These are phyloP conservation scores for Agrotis ipsilon DNA, from an alignment of 2,888 invertebrate species.

Conservation along the genomic window DNA sequence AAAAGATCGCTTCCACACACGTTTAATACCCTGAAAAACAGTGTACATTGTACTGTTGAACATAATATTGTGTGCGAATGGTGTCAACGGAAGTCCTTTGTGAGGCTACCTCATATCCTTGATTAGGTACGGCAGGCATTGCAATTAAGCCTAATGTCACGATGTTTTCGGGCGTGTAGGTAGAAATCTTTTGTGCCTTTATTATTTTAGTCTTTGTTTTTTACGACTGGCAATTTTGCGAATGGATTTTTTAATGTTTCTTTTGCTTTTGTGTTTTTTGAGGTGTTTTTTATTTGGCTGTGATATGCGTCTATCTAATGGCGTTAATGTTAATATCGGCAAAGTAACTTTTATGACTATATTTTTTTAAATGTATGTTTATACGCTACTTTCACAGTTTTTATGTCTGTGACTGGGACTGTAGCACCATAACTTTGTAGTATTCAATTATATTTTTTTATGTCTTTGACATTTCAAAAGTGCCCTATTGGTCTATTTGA, in stretches of 20 bases:
- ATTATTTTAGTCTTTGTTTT: constrained; percentile 61
- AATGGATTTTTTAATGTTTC: constrained; percentile 51
- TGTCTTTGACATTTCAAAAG: too few species aligned
- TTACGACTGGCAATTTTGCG: constrained; percentile 51
- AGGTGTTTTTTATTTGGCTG: too few species aligned
- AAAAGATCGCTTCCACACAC: constrained; percentile 14
- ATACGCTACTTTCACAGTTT: too few species aligned
- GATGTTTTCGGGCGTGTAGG: constrained; percentile 42
- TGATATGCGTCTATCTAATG: too few species aligned
- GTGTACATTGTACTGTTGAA: constrained; percentile 65
- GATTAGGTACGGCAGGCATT: constrained; percentile 66
- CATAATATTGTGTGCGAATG: constrained; percentile 65
- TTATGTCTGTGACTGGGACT: too few species aligned
- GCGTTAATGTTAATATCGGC: too few species aligned
- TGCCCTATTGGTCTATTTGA: too few species aligned
- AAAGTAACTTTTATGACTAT: too few species aligned
- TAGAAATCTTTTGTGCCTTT: constrained; percentile 55
- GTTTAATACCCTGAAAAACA: constrained; percentile 47
- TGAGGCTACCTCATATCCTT: constrained; percentile 71
- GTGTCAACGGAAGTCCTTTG: constrained; percentile 70
- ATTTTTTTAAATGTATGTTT: too few species aligned
- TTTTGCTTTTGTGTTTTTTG: constrained; percentile 35
- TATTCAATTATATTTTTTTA: too few species aligned
- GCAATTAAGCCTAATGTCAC: constrained; percentile 67
- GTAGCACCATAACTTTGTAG: too few species aligned